phyloP scores from a whole-genome alignment of 2,113 vertebrate species.

The Ceratotherium simum region DNA sequence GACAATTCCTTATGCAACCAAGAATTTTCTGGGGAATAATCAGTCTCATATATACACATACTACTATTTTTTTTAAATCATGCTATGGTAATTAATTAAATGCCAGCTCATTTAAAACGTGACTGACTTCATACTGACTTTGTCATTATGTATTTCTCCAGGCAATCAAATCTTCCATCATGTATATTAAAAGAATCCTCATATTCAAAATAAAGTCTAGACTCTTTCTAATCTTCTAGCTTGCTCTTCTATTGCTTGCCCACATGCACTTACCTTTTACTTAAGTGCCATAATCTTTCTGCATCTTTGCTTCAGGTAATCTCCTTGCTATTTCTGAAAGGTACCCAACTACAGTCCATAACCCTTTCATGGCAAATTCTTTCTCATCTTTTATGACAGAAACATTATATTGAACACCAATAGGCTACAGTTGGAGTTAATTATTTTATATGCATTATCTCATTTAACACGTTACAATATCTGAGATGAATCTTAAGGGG shows the following conservation, averaged over 20 bases:
- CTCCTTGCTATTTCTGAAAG: neutral
- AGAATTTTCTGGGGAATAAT: neutral
- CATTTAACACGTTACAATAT: conserved; percentile 1
- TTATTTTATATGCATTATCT: neutral
- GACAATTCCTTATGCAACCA: neutral
- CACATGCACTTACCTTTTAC: neutral
- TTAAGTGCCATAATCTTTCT: neutral
- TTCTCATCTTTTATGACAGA: neutral
- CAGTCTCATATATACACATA: neutral
- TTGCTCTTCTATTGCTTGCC: neutral
- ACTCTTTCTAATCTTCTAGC: conserved; percentile 1
- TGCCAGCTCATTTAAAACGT: neutral
- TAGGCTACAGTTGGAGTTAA: neutral
- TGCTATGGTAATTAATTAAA: neutral
- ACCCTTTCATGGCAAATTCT: neutral
- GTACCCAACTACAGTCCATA: neutral
- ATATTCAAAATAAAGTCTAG: conserved; percentile 26
- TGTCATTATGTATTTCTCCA: neutral
- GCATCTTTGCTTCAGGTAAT: neutral
- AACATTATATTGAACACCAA: neutral
- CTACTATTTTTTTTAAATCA: neutral
- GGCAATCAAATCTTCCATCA: neutral
- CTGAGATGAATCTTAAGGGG: neutral
- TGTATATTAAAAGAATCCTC: neutral
- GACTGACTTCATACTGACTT: neutral